A percentile compares a stretch with the other conserved stretches of the same genome.
Conservation (phyloP, 2,797 vertebrate species). For the Cyprinodon diabolis region DNA sequence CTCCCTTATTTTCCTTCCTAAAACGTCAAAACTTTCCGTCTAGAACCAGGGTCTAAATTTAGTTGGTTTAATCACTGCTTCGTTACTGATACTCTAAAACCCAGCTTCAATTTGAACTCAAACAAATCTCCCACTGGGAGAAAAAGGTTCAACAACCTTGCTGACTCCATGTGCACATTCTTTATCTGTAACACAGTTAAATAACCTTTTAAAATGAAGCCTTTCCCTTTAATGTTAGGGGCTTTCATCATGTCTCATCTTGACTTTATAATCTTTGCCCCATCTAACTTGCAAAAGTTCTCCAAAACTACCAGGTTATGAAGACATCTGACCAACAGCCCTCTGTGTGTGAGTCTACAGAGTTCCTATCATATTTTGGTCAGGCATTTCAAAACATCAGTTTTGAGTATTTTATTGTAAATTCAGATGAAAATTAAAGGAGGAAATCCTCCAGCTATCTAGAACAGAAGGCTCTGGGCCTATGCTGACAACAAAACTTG, state of each 20-base stretch:
- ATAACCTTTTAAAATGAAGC: neutral
- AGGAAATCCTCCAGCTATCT: neutral
- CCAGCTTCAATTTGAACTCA: neutral
- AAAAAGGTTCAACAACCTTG: neutral
- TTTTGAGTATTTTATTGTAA: neutral
- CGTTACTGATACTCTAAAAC: too few species aligned
- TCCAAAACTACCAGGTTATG: neutral
- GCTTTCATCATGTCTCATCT: neutral
- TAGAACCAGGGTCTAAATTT: too few species aligned
- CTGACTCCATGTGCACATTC: neutral
- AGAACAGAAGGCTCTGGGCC: neutral
- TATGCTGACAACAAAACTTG: neutral
- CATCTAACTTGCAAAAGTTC: neutral
- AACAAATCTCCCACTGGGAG: neutral
- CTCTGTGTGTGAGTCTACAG: neutral
- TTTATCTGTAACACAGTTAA: too few species aligned
- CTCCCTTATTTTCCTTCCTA: neutral
- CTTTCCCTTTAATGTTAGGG: neutral
- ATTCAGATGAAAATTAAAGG: neutral
- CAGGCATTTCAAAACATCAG: neutral
- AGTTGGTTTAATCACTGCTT: too few species aligned
- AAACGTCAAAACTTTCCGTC: too few species aligned
- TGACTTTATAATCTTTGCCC: neutral
- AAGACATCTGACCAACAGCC: neutral
- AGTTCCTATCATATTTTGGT: neutral